Percentiles rank a stretch among this genome's conserved stretches.
These are phyloP conservation scores for Mionectes macconnelli DNA, from an alignment of 2,113 vertebrate species.

Conservation along the genomic window DNA sequence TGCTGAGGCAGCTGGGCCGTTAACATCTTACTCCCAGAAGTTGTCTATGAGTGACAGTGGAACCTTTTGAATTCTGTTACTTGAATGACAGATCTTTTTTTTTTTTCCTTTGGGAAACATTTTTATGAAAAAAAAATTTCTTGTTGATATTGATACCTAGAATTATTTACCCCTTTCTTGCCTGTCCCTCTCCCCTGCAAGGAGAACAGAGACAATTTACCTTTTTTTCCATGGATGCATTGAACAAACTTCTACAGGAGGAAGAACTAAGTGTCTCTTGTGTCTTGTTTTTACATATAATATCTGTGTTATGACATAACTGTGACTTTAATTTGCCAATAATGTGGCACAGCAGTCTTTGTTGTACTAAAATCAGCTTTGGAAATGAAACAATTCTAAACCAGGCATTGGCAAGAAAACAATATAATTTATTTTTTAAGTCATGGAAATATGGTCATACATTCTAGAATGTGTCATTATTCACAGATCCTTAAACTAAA, in stretches of 20 bases:
- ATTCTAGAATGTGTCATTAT: background rate
- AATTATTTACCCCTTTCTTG: background rate
- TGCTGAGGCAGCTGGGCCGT: background rate
- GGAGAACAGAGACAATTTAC: background rate
- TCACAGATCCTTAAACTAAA: background rate
- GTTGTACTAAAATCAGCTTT: background rate
- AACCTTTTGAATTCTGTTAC: background rate
- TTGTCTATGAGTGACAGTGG: background rate
- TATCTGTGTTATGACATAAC: background rate
- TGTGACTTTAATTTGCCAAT: background rate
- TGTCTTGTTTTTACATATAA: background rate
- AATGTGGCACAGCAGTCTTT: background rate
- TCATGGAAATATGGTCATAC: background rate
- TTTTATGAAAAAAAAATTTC: background rate
- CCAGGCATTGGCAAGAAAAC: background rate
- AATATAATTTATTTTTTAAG: background rate
- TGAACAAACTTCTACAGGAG: background rate
- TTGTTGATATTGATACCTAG: background rate
- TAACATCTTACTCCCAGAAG: background rate
- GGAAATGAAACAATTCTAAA: background rate
- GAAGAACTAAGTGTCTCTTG: background rate
- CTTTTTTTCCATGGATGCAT: background rate
- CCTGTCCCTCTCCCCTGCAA: background rate
- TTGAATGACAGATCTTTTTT: background rate
- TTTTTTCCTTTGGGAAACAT: background rate